phyloP scores from a whole-genome alignment of 1,140 invertebrate species.

The Neotoxoptera formosana region DNA sequence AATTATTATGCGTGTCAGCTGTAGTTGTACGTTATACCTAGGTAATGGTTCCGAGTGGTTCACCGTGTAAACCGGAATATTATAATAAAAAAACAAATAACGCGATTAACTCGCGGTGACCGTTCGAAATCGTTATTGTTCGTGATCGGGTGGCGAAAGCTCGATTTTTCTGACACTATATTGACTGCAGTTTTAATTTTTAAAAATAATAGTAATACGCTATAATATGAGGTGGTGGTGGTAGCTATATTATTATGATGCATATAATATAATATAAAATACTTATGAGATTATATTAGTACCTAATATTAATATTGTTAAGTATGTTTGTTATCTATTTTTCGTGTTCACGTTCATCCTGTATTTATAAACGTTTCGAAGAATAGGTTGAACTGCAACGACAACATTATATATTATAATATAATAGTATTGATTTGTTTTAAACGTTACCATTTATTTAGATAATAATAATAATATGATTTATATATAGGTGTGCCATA shows the following conservation, averaged over 20 bases:
- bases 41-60: too few relatives aligned
- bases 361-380: conserved; percentile 25
- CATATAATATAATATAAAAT: neutral
- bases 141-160: neutral
- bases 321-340: neutral
- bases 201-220: neutral
- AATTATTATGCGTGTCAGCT: neutral
- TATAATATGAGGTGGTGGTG: neutral
- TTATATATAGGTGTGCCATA: neutral
- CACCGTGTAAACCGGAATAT: neutral
- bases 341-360: conserved; percentile 22
- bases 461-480: neutral
- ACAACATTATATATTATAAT: too few relatives aligned
- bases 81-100: neutral
- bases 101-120: neutral
- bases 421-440: neutral
- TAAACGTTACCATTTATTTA: neutral
- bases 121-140: neutral
- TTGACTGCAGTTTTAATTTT: neutral
- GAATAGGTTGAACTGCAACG: conserved; percentile 31
- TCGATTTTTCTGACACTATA: neutral
- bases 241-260: neutral
- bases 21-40: neutral
- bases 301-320: neutral
- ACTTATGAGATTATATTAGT: neutral